Percentiles rank a stretch among this genome's conserved stretches.
phyloP scores from a whole-genome alignment of 1,140 invertebrate species.

The Lepidurus couesii region DNA sequence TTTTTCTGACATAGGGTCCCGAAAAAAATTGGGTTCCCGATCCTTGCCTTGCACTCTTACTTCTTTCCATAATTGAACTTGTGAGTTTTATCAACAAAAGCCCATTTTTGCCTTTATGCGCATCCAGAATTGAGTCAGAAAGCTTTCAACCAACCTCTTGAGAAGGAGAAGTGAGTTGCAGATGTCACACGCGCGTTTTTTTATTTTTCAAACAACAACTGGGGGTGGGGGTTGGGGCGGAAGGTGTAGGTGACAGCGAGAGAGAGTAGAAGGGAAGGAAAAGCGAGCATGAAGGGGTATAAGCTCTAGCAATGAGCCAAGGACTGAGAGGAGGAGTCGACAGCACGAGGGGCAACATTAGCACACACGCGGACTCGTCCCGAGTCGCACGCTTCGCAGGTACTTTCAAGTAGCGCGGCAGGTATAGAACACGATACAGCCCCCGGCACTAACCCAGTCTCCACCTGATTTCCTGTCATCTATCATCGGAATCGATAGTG shows the following conservation, averaged over 20 bases:
- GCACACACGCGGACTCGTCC: neutral
- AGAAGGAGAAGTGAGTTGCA: neutral
- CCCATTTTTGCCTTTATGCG: constrained; percentile 17
- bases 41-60: neutral
- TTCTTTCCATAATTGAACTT: neutral
- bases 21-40: neutral
- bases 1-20: neutral
- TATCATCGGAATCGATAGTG: neutral
- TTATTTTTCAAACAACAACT: no score
- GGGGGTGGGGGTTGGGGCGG: no score
- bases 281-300: neutral
- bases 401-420: neutral
- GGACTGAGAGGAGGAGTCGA: neutral
- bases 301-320: neutral
- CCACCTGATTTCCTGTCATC: constrained; percentile 18
- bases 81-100: constrained; percentile 1
- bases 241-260: neutral
- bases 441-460: neutral
- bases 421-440: neutral
- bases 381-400: neutral
- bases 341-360: neutral
- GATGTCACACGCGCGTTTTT: constrained; percentile 6
- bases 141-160: constrained; percentile 8
- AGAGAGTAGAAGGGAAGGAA: neutral
- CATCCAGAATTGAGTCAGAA: constrained; percentile 22